Conservation (phyloP, 2,888 invertebrate species). For the Acrobeloides nanus region DNA sequence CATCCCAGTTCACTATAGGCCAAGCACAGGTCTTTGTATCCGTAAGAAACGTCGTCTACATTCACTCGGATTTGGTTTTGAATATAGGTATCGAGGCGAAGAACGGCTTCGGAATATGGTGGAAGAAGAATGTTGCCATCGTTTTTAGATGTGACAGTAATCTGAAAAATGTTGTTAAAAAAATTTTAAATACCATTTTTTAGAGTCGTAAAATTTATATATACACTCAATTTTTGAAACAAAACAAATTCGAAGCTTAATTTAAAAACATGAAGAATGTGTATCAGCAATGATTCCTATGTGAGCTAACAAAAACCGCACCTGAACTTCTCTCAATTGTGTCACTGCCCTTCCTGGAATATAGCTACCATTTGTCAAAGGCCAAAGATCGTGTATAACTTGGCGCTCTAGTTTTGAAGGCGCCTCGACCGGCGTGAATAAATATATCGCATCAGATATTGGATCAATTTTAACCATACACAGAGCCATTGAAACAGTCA, state of each 20-base stretch:
- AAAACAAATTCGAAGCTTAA: not conserved
- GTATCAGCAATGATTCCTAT: not conserved
- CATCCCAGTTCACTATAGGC: constrained; percentile 36
- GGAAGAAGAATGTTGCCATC: constrained; percentile 71
- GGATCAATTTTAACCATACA: constrained; percentile 46
- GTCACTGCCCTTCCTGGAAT: constrained; percentile 53
- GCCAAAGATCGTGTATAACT: constrained; percentile 52
- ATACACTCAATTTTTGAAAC: too few species aligned
- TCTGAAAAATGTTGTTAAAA: too few species aligned
- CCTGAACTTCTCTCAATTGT: constrained; percentile 50
- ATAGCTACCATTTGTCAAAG: constrained; percentile 48
- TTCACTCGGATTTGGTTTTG: constrained; percentile 34
- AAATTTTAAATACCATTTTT: too few species aligned
- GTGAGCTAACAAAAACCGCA: constrained; percentile 10
- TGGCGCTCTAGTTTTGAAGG: constrained; percentile 45
- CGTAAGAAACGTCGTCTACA: constrained; percentile 35
- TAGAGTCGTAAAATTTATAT: too few species aligned
- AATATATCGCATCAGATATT: constrained; percentile 34
- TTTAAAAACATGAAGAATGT: not conserved
- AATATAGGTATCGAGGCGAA: constrained; percentile 44
- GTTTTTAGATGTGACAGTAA: constrained; percentile 76
- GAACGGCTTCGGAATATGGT: constrained; percentile 54
- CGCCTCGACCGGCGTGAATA: constrained; percentile 49
- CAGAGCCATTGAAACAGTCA: constrained; percentile 38
- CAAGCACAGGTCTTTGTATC: constrained; percentile 48